Evolutionary conservation across 2,888 invertebrate genomes (phyloP).

Genomic region (Caenorhabditis sp.): DNA sequence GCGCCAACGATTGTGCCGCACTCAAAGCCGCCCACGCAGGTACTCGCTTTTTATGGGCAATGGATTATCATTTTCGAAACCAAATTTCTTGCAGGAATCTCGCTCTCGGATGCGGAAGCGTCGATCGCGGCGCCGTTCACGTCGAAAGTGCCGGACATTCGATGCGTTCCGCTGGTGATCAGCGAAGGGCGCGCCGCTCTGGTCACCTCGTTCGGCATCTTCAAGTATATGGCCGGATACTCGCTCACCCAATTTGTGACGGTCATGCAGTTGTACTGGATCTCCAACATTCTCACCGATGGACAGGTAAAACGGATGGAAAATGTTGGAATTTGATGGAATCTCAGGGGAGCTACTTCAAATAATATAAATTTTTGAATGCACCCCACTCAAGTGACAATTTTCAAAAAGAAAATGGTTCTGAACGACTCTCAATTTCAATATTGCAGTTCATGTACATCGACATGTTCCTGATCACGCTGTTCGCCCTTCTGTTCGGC

Average conservation of each 20-base stretch:
- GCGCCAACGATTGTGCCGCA: constrained; percentile 82
- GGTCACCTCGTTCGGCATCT: constrained; percentile 95
- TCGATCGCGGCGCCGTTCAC: constrained; percentile 83
- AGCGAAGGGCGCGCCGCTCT: constrained; percentile 88
- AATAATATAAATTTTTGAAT: no score
- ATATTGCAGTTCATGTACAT: constrained; percentile 81
- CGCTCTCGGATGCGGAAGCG: constrained; percentile 82
- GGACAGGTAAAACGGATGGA: constrained; percentile 66
- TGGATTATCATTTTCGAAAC: not conserved
- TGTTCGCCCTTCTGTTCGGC: constrained; percentile 80
- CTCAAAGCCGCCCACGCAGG: constrained; percentile 77
- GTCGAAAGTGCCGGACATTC: constrained; percentile 82
- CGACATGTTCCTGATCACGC: constrained; percentile 81
- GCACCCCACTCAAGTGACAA: no score
- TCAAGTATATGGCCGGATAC: constrained; percentile 98
- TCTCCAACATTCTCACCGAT: constrained; percentile 78
- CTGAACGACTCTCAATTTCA: not conserved
- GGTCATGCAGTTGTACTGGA: constrained; percentile 82
- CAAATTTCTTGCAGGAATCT: constrained; percentile 78
- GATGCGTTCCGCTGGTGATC: constrained; percentile 78
- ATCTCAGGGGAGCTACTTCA: not conserved
- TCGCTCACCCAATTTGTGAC: constrained; percentile 86
- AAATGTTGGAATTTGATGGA: not conserved
- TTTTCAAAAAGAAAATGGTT: no score
- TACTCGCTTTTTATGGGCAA: not conserved